Base-by-base conservation (phyloP, 2,113 vertebrate species). In the Jacana jacana region DNA sequence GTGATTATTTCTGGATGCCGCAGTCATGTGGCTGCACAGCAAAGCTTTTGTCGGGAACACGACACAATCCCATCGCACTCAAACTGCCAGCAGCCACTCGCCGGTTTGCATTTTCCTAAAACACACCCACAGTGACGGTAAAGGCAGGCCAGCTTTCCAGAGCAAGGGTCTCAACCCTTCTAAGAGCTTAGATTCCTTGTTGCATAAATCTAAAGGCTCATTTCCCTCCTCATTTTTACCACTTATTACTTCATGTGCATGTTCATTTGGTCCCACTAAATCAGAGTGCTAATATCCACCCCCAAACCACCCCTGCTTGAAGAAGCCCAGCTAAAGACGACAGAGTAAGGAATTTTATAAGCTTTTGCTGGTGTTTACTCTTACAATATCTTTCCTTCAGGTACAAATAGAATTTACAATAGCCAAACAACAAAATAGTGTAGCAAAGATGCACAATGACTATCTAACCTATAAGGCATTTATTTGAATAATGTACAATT, bases 1-100 rank as follows among this genome's bases (percentile, higher is more conserved):
- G 95, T 92, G 97, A 97, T 97, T 97, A 97, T 96, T 97, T 96
- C 91, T 91, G 96, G 96, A 91, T 96, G 97, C 95, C 60, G 95
- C 96, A 97, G 97, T 97, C 96, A 97, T 97, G 96, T 91, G 97
- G 96, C 0, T 65, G 82, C 95, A 92, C 89, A 90, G 96, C 92
- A 83, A 90, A 92, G 94, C 96, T 91, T 92, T 81, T 96, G 97
- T 96, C 52, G 7, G 93, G 30, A 95, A 54, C 90, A 91, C 79
- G 88, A 92, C 97, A 94, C 94, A 92, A 96, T 91, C 96, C 86
- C 88, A 22, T 18, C 3, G 81, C 95, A 17, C 91, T 77, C 66
- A 4, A 40, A 85, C 82, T 51, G 82, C 95, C 48, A 8, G 76
- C 92, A 96, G 90, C 89, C 27, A 10, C 79, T 48, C 27, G 3